Base-by-base conservation (phyloP, 2,113 vertebrate species). In the Cygnus atratus region DNA sequence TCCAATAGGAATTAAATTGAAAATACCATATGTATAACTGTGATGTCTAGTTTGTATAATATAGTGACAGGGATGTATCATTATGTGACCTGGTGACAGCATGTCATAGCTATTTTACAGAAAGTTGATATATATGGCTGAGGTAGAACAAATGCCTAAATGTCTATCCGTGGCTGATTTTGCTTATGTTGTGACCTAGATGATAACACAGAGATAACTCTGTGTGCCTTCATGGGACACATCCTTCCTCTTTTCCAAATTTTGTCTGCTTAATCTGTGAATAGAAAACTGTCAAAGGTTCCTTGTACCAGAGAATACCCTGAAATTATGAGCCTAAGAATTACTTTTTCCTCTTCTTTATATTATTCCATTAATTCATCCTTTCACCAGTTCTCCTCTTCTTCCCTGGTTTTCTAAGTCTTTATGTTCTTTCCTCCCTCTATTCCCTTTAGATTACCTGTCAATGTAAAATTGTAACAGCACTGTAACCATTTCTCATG, bases 391-490 rank as follows among this genome's bases (percentile, higher is more conserved):
- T 39, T 33, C 25, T 55, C 71, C 72, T n/a, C 25, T 87, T 54
- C 15, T 3, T 4, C 58, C 88, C 7, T 65, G 17, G 11, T 72
- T 79, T 82, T 31, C 43, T 55, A 28, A 63, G 16, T 50, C 44
- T 67, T 95, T 59, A 37, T 88, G 61, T 20, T 87, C 46, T 68
- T 70, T 84, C 33, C 67, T 77, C 58, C 16, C 12, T 57, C n/a
- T 89, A 73, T 82, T 95, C 81, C 81, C 58, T 84, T 70, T 83
- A 58, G 54, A 87, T 88, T 87, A 75, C 54, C 54, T 55, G 31
- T 44, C 54, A 28, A 3, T 76, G 50, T 70, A 58, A 95, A 94
- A 87, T n/a, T 70, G 43, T 57, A 88, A 43, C 77, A 87, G 41
- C 74, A 68, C 3, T 2, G 33, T 91, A 91, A 87, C 65, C 39